Evolutionary conservation across 2,888 invertebrate genomes (phyloP).

Genomic region (Nephrotoma flavescens): DNA sequence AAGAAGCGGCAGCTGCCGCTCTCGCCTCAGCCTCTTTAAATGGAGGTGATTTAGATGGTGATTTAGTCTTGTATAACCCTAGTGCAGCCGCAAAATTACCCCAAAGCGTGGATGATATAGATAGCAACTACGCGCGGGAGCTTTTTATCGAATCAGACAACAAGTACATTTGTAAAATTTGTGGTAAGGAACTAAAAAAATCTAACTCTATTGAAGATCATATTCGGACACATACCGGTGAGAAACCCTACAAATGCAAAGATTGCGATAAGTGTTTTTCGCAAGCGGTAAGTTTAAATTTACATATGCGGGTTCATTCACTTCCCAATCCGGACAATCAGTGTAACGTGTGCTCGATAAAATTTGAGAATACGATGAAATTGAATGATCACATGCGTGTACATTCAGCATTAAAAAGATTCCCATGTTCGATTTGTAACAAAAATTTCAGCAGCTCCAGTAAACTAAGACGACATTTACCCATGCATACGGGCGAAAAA

Average conservation of each 20-base stretch:
- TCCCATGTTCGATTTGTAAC: not conserved
- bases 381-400: not conserved
- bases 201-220: conserved; percentile 1
- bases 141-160: not conserved
- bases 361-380: not conserved
- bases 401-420: not conserved
- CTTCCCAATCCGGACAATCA: not conserved
- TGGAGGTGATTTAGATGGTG: not conserved
- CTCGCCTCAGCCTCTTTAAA: not conserved
- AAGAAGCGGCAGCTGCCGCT: not conserved
- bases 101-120: not conserved
- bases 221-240: not conserved
- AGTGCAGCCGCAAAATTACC: not conserved
- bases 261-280: conserved; percentile 3
- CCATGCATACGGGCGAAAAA: not conserved
- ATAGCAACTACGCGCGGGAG: not conserved
- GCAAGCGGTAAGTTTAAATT: not conserved
- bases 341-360: not conserved
- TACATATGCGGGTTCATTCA: conserved; percentile 1
- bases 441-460: not conserved
- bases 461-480: not conserved
- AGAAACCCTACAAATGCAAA: not conserved
- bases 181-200: not conserved
- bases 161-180: not conserved
- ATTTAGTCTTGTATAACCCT: not conserved